These are phyloP conservation scores for Decapterus maruadsi DNA, from an alignment of 2,797 vertebrate genomes.

Conservation along the genomic window DNA sequence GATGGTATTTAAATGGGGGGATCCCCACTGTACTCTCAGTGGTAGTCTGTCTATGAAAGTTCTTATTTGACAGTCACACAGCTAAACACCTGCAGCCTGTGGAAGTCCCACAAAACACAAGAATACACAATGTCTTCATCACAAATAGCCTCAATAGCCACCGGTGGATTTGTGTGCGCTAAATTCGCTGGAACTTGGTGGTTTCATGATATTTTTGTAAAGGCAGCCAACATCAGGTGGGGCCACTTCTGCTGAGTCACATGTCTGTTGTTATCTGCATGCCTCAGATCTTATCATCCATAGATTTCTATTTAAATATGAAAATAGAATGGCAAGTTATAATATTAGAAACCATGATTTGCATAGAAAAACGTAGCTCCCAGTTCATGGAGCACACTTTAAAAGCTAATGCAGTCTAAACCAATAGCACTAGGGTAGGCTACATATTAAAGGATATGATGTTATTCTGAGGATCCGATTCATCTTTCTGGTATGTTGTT, in stretches of 20 bases:
- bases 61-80: slow-evolving; percentile 45
- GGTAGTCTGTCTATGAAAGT: slow-evolving; percentile 27
- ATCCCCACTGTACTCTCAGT: slow-evolving; percentile 35
- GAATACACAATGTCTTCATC: too few species aligned
- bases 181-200: slow-evolving; percentile 45
- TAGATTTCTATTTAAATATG: background rate
- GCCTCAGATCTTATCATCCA: background rate
- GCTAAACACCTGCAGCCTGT: slow-evolving; percentile 66
- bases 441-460: too few species aligned
- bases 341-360: background rate
- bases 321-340: background rate
- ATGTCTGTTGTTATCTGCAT: background rate
- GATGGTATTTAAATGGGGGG: slow-evolving; percentile 18
- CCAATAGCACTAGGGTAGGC: too few species aligned
- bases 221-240: slow-evolving; percentile 19
- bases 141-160: background rate
- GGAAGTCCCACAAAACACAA: slow-evolving; percentile 47
- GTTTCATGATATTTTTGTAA: slow-evolving; percentile 50
- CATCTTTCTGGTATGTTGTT: too few species aligned
- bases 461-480: background rate
- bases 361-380: background rate
- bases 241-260: background rate
- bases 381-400: background rate
- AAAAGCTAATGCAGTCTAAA: too few species aligned
- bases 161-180: background rate